A percentile compares a stretch with the other conserved stretches of the same genome.
These are phyloP conservation scores for Ptychadena robeensis DNA, from an alignment of 2,797 vertebrate species.

Conservation along the genomic window DNA sequence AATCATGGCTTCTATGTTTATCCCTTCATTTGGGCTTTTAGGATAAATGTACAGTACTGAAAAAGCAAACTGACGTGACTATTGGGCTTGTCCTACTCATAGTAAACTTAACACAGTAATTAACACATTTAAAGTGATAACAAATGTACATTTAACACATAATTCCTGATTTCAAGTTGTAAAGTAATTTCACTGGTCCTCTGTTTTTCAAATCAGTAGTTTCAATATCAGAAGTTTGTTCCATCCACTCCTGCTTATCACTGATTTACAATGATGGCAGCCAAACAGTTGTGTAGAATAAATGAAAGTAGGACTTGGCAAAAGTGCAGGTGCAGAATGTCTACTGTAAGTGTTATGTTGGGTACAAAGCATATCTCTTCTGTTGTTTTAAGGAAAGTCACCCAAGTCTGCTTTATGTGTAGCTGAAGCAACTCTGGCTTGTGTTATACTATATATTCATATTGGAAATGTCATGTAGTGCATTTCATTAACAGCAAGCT, in stretches of 20 bases:
- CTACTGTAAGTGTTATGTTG: too few relatives aligned
- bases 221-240: background rate
- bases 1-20: background rate
- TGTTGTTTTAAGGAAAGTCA: too few relatives aligned
- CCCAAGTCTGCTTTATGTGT: background rate
- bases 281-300: too few relatives aligned
- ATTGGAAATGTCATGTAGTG: background rate
- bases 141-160: background rate
- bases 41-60: background rate
- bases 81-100: background rate
- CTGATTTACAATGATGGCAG: background rate
- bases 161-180: background rate
- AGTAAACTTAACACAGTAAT: background rate
- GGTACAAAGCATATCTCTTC: too few relatives aligned
- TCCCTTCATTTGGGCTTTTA: background rate
- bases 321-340: background rate
- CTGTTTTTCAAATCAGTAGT: background rate
- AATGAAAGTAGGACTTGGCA: background rate
- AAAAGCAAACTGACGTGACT: too few relatives aligned
- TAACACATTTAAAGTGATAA: too few relatives aligned
- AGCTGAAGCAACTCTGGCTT: background rate
- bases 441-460: background rate
- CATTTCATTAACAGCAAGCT: too few relatives aligned
- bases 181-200: background rate
- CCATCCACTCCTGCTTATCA: background rate